Evolutionary conservation across 92 coral and sea anemone species (phyloP).

Genomic region (Epizoanthus scotinus): DNA sequence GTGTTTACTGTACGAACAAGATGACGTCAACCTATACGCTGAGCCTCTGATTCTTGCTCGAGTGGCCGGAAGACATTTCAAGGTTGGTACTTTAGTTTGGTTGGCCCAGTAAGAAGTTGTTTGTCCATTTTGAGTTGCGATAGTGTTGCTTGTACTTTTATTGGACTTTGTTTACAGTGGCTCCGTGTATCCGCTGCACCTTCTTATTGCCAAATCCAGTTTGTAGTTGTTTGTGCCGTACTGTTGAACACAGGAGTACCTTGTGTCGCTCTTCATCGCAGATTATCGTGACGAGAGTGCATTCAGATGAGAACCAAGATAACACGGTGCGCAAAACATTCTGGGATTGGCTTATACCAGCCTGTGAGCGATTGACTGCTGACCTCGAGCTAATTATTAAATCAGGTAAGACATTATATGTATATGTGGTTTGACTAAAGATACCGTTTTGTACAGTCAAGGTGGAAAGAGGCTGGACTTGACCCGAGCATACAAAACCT

Average conservation of each 20-base stretch:
- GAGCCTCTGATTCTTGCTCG: slow-evolving; percentile 61
- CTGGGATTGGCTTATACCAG: slow-evolving; percentile 26
- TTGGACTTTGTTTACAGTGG: too few relatives aligned
- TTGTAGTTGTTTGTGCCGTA: too few relatives aligned
- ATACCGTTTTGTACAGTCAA: too few relatives aligned
- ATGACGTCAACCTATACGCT: slow-evolving; percentile 66
- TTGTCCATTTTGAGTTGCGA: too few relatives aligned
- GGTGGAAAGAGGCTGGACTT: too few relatives aligned
- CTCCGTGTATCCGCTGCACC: too few relatives aligned
- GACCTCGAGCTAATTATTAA: slow-evolving; percentile 30
- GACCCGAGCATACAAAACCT: too few relatives aligned
- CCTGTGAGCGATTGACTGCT: slow-evolving; percentile 8
- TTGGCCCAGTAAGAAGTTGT: neutral
- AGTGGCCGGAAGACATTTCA: slow-evolving; percentile 52
- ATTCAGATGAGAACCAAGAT: neutral
- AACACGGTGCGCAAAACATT: neutral
- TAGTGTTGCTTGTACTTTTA: too few relatives aligned
- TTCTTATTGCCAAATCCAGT: too few relatives aligned
- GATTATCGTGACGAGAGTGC: slow-evolving; percentile 11
- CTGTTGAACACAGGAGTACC: too few relatives aligned
- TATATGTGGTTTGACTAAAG: too few relatives aligned
- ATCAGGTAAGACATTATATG: slow-evolving; percentile 26
- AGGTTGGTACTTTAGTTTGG: slow-evolving; percentile 45
- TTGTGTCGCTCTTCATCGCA: neutral
- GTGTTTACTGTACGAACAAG: slow-evolving; percentile 71